Evolutionary conservation across 2,888 invertebrate genomes (phyloP), one percentile per base, ranked within the genome.

Genomic region (Drosophila sordidula): DNA sequence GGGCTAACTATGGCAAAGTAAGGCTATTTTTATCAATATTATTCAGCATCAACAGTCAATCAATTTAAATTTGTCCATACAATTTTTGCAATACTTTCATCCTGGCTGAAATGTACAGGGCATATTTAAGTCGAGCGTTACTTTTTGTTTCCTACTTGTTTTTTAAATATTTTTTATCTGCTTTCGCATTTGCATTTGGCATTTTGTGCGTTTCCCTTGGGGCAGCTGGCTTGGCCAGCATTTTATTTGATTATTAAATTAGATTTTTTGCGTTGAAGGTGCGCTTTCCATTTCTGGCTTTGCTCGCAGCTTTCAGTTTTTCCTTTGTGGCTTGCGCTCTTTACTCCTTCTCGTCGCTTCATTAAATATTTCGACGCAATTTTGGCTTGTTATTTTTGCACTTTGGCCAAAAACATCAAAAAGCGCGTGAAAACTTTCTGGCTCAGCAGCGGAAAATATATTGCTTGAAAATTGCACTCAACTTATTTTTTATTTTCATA

Each of bases 191-290:
- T 71, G 57, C 64, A 39, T 74, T 63, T 57, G 42, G 25, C 38
- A 64, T 46, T 49, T 39, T 38, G 16, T 44, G n/a, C 42, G n/a
- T 32, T 45, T 71, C 80, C 80, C 72, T 51, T 41, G 85, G 69
- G 87, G 57, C 74, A 69, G 26, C 47, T 57, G 50, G 45, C 58
- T 63, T 82, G 89, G 88, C 83, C 77, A 70, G 77, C 64, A 70
- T 70, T 80, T 83, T 80, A 83, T 83, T 88, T 88, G 82, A 80
- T 89, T 83, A 83, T 87, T 56, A 88, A 82, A 82, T 88, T 88
- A 82, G 62, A 65, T 88, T 88, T 88, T 81, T 65, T 61, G 34
- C 45, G 70, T 36, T 56, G 39, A 54, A 46, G 44, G 29, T 69
- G 70, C 46, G 56, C 41, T 55, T 52, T 12, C 11, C 11, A 18